Evolutionary conservation across 2,888 invertebrate genomes (phyloP), one percentile per base, ranked within the genome.

Genomic region (Gnatocerus cornutus): DNA sequence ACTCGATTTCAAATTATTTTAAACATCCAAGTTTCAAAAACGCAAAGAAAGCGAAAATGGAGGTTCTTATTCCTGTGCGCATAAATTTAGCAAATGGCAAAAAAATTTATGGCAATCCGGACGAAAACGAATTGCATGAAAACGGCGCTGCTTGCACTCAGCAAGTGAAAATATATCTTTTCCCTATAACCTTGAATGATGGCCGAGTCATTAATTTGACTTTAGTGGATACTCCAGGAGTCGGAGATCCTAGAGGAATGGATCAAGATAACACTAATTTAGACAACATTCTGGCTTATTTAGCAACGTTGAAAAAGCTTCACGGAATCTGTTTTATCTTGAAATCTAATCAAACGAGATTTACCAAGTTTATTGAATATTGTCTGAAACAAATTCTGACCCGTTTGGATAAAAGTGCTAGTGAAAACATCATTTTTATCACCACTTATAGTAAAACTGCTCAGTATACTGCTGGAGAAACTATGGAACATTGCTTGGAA

Each of bases 211-310:
- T 41, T n/a, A 41, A 41, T 10, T 71, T 84, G 27, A 78, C 82
- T 3, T 61, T 84, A 13, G 83, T 82, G 16, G 83, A 83, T 66
- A 82, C 83, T 0, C 83, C 83, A 4, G 83, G 83, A 9, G 78
- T 83, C 68, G 79, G 78, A 3, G 81, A 80, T 52, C 80, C 79
- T 1, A 72, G 78, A 13, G 48, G 61, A 10, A 71, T 72, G 4
- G 68, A 70, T 39, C 73, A 76, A 33, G 79, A 80, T 43, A 68
- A 78, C 33, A 53, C 62, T 7, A 81, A 82, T 52, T 79, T 79
- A 59, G 80, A 81, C 41, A 78, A 77, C 27, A 77, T 82, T 16
- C 69, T 84, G n/a, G 72, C 74, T 5, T 82, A 81, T 59, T 79
- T 84, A 9, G 73, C 78, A 12, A 72, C 79, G 16, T 67, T 80